Percentiles rank a stretch among this genome's conserved stretches.
Evolutionary conservation across 2,888 invertebrate genomes (phyloP).

Genomic region (Drosophila meridiana): DNA sequence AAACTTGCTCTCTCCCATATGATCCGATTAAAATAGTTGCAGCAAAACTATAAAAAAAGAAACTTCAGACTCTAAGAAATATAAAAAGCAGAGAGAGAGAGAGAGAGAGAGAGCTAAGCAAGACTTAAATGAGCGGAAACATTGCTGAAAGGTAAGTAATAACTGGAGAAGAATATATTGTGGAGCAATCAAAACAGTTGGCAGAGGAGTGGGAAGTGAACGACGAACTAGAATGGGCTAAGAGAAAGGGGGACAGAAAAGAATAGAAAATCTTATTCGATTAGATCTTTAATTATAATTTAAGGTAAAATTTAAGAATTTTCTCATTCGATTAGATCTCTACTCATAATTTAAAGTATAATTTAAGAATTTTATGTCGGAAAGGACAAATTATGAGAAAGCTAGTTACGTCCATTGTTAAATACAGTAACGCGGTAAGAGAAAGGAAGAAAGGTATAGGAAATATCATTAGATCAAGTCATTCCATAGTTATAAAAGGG

Average conservation of each 20-base stretch:
- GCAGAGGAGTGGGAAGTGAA: neutral
- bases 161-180: neutral
- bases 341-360: too few species aligned
- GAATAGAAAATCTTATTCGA: too few species aligned
- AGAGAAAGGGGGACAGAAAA: too few species aligned
- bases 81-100: neutral
- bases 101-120: neutral
- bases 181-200: neutral
- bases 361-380: too few species aligned
- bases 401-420: too few species aligned
- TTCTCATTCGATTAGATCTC: too few species aligned
- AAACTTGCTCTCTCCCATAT: slow-evolving; percentile 10
- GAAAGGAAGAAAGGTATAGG: neutral
- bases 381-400: too few species aligned
- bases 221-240: too few species aligned
- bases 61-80: neutral
- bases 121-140: slow-evolving; percentile 4
- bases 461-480: neutral
- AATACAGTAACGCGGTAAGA: neutral
- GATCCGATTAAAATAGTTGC: slow-evolving; percentile 24
- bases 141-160: neutral
- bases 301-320: too few species aligned
- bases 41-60: slow-evolving; percentile 11
- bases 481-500: too few species aligned
- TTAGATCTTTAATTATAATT: too few species aligned